Base-by-base conservation (phyloP, 1,140 invertebrate genomes). In the Saccostrea glomerata region DNA sequence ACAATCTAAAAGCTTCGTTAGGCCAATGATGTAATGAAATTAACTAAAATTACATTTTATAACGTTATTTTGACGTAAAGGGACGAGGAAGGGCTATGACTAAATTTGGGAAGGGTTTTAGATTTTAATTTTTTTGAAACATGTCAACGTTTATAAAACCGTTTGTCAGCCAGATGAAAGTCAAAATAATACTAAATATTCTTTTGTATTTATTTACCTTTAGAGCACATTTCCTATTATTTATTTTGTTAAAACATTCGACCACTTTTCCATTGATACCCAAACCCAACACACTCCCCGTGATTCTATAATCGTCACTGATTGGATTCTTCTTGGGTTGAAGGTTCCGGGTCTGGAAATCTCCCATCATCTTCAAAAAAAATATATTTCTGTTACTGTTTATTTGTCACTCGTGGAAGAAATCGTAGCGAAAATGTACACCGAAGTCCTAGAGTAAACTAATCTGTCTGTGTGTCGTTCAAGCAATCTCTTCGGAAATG, bases 241-340 rank as follows among this genome's bases (percentile, higher is more conserved):
- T 97, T 84, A 95, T 95, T 90, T 96, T 97, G 30, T 96, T 96
- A 90, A 96, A 97, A 92, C 95, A 95, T 92, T 96, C 96, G 60
- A 97, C 95, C 55, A 96, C 96, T 96, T 99, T 99, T 60, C 99
- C 99, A 95, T 99, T 99, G 91, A 99, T 99, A 20, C 99, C 99
- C 47, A 99, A 96, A n/a, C 99, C 99, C 66, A 99, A 96, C 17
- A 99, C 98, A 85, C 97, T 98, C 93, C 97, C 97, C n/a, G 98
- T 98, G 91, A 99, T 98, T 94, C 97, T 97, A 94, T 99, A 99
- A 95, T 99, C 98, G 87, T 98, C 97, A 54, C 97, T 97, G 90
- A 99, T 97, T 25, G 97, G 96, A 58, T 96, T 98, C 63, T 94
- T 94, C 91, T 94, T 95, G 9, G 94, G 92, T 40, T 94, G 92